These are phyloP conservation scores for Lasaia peninsularis DNA, from an alignment of 1,140 invertebrate genomes.

Conservation along the genomic window DNA sequence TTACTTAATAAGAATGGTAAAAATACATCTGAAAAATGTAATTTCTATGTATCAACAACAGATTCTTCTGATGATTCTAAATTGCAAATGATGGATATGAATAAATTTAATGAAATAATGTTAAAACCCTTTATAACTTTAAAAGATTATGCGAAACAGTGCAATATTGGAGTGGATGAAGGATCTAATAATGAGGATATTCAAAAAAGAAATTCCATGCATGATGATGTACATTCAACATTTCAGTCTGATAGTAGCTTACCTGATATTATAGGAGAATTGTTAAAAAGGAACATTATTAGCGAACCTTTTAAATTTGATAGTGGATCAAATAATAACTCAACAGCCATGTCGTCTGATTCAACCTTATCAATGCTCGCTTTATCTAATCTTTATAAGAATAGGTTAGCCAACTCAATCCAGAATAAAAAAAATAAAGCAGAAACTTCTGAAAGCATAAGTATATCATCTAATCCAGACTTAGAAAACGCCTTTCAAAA, in stretches of 20 bases:
- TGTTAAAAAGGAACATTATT: slow-evolving; percentile 69
- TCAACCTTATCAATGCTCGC: slow-evolving; percentile 58
- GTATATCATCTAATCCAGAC: slow-evolving; percentile 69
- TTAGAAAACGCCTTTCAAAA: slow-evolving; percentile 80
- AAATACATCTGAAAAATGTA: slow-evolving; percentile 17
- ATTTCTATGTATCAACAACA: slow-evolving; percentile 31
- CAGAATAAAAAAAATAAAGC: slow-evolving; percentile 53
- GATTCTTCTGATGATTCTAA: slow-evolving; percentile 56
- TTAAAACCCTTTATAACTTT: slow-evolving; percentile 68
- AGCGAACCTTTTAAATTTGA: slow-evolving; percentile 65
- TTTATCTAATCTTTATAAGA: slow-evolving; percentile 45
- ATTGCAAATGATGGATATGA: slow-evolving; percentile 65
- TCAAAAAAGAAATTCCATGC: slow-evolving; percentile 36
- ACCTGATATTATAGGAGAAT: slow-evolving; percentile 67
- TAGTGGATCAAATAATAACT: slow-evolving; percentile 55
- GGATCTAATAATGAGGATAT: slow-evolving; percentile 45
- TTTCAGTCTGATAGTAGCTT: slow-evolving; percentile 67
- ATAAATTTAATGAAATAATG: slow-evolving; percentile 67
- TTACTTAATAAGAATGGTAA: not conserved
- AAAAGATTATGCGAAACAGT: slow-evolving; percentile 65
- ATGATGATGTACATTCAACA: slow-evolving; percentile 53
- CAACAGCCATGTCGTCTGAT: slow-evolving; percentile 57
- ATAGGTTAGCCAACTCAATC: slow-evolving; percentile 39
- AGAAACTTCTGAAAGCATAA: slow-evolving; percentile 66
- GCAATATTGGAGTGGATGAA: slow-evolving; percentile 52